Evolutionary conservation across 35 echinoderm and acorn worm species (phyloP).

Genomic region (Acanthaster planci): DNA sequence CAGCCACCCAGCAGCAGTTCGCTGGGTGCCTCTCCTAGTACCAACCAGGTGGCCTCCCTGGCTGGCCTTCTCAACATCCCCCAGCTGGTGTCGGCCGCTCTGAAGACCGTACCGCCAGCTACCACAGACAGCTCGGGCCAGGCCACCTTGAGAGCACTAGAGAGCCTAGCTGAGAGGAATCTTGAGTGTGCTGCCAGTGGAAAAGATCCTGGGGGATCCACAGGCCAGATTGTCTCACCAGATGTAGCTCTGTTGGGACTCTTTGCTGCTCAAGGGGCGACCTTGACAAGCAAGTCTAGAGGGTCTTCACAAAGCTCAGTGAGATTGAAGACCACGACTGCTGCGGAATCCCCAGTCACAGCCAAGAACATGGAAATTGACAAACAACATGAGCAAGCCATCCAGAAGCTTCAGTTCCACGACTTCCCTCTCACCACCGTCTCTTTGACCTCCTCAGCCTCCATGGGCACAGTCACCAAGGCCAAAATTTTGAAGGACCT

Average conservation of each 20-base stretch:
- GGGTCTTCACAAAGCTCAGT: neutral
- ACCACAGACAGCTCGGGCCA: neutral
- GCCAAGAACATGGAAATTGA: slow-evolving; percentile 27
- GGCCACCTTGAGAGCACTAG: neutral
- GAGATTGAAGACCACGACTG: slow-evolving; percentile 32
- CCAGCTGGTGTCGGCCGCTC: slow-evolving; percentile 2
- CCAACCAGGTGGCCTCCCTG: neutral
- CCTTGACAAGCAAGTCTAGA: neutral
- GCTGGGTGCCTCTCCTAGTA: neutral
- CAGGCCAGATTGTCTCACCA: slow-evolving; percentile 39
- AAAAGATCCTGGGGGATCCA: neutral
- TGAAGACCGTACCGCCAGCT: neutral
- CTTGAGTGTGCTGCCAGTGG: neutral
- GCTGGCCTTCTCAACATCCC: slow-evolving; percentile 8
- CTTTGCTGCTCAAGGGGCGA: slow-evolving; percentile 55
- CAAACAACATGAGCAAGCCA: slow-evolving; percentile 82
- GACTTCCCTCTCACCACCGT: slow-evolving; percentile 98
- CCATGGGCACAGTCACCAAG: slow-evolving; percentile 57
- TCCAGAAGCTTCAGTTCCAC: slow-evolving; percentile 98
- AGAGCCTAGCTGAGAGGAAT: slow-evolving; percentile 5
- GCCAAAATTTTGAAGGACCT: slow-evolving; percentile 95
- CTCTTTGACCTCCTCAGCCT: slow-evolving; percentile 50
- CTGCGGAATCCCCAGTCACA: slow-evolving; percentile 13
- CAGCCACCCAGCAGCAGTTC: neutral
- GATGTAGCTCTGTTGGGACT: slow-evolving; percentile 55